Base-by-base conservation (phyloP, 2,113 vertebrate genomes). In the Oxyruncus cristatus region DNA sequence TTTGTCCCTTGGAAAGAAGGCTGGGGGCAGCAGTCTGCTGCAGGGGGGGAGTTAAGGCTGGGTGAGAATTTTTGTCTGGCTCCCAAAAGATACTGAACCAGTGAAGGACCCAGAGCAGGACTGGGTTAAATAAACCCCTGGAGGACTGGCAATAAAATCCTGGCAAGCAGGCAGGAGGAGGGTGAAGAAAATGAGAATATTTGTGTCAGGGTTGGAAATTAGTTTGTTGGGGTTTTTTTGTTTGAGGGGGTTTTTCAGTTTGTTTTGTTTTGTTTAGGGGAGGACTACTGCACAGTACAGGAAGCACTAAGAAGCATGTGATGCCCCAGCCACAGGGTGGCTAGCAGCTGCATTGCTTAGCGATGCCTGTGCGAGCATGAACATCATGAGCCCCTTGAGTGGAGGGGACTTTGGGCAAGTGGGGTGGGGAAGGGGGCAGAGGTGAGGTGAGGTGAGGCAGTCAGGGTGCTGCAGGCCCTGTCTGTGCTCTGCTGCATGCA, bases 1-100 rank as follows among this genome's bases (percentile, higher is more conserved):
- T 79, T 79, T 92, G n/a, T 79, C 50, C 67, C 83, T 89, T 80
- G 37, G 58, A 94, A 79, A 70, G 33, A 67, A 94, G 85, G 61
- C 44, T 0, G 0, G 70, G 42, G 70, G 27, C 47, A 85, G 67
- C 53, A 92, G 67, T 21, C 67, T 92, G 67, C 37, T 12, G 7
- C 2, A 1, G 28, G 4, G 17, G 4, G 44, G 63, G 37, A n/a
- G 26, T 59, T 80, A 88, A 83, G 50, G 50, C 67, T 93, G 81
- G 49, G 50, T 89, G 67, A 92, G 59, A 87, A 39, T 16, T 73
- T 76, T 73, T 53, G 49, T 74, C 62, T 76, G 74, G 37, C 53
- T 93, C 77, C 78, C 70, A 53, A 59, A 70, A 96, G 55, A 88
- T 74, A 50, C 22, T 44, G 61, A 88, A 71, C 56, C 1, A 10